phyloP scores from a whole-genome alignment of 92 coral and sea anemone genomes.

The Epizoanthus stellaris region DNA sequence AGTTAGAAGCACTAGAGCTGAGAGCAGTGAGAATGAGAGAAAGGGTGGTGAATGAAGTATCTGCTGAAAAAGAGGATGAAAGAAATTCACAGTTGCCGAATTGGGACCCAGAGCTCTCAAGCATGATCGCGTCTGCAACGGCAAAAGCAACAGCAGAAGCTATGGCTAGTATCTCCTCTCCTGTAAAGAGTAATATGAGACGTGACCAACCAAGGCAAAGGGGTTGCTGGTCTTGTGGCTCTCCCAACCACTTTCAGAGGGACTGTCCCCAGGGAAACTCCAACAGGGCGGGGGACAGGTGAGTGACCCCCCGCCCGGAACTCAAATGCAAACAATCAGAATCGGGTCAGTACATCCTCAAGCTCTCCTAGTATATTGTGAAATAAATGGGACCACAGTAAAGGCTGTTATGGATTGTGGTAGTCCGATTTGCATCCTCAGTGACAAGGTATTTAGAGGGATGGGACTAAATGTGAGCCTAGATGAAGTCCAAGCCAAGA shows the following conservation, averaged over 20 bases:
- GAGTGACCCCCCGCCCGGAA: conserved; percentile 36
- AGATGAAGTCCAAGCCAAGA: conserved; percentile 40
- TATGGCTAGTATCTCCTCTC: conserved; percentile 37
- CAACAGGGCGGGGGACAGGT: conserved; percentile 45
- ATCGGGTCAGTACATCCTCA: conserved; percentile 30
- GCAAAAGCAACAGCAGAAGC: conserved; percentile 47
- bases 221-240: conserved; percentile 48
- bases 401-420: conserved; percentile 51
- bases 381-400: conserved; percentile 36
- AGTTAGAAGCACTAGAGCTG: conserved; percentile 30
- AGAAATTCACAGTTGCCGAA: conserved; percentile 19
- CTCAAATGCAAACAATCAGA: conserved; percentile 43
- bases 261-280: conserved; percentile 54
- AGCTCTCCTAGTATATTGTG: conserved; percentile 25
- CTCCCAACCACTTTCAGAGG: conserved; percentile 44
- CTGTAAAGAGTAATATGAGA: conserved; percentile 18
- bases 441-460: neutral
- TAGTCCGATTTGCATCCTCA: conserved; percentile 43
- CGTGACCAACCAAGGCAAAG: conserved; percentile 14
- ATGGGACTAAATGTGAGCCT: conserved; percentile 19
- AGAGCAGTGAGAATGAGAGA: conserved; percentile 37
- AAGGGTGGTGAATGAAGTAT: conserved; percentile 37
- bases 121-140: conserved; percentile 47
- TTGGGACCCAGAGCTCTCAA: conserved; percentile 45
- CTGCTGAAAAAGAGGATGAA: neutral